phyloP scores from a whole-genome alignment of 1,140 invertebrate genomes.

The Bradynema listronoti region DNA sequence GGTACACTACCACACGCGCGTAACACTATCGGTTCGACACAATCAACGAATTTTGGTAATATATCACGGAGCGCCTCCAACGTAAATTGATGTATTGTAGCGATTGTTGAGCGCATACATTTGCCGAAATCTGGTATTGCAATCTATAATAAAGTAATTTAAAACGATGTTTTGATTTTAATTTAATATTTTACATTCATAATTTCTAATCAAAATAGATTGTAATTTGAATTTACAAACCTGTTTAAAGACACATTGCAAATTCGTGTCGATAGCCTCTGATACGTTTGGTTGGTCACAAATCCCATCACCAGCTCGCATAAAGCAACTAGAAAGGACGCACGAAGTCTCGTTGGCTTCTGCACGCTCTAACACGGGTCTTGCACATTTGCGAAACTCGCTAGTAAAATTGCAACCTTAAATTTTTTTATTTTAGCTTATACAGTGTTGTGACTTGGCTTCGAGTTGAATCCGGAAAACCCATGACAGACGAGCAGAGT shows the following conservation, averaged over 20 bases:
- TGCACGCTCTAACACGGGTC: constrained; percentile 11
- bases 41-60: constrained; percentile 52
- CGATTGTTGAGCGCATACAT: constrained; percentile 48
- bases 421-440: no score
- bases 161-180: constrained; percentile 10
- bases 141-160: constrained; percentile 30
- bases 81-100: constrained; percentile 51
- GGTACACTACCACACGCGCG: constrained; percentile 44
- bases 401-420: constrained; percentile 44
- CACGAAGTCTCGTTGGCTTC: no score
- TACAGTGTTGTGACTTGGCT: no score
- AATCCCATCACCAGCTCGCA: constrained; percentile 47
- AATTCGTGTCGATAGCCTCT: constrained; percentile 48
- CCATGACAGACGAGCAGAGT: no score
- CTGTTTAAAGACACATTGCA: constrained; percentile 50
- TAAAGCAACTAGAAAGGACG: constrained; percentile 51
- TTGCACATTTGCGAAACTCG: constrained; percentile 38
- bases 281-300: constrained; percentile 49
- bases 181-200: neutral
- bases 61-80: constrained; percentile 36
- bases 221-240: constrained; percentile 12
- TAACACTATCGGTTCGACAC: constrained; percentile 48
- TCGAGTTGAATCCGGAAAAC: no score
- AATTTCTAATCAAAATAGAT: neutral
- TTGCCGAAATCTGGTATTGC: constrained; percentile 53